phyloP scores from a whole-genome alignment of 2,113 vertebrate genomes.

The Polyodon spathula region DNA sequence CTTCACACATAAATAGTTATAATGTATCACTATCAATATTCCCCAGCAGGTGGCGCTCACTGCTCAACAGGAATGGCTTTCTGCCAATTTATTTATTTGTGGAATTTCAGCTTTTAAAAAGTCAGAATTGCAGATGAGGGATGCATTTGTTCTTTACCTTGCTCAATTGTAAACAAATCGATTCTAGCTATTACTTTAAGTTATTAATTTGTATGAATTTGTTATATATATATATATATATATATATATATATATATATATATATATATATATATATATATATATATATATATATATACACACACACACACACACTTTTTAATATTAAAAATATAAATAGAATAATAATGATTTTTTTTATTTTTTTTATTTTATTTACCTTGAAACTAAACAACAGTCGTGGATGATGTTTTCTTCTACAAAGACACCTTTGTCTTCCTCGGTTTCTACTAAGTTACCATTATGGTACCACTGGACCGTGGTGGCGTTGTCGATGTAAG shows the following conservation, averaged over 20 bases:
- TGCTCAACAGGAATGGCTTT: constrained; percentile 37
- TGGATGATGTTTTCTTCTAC: constrained; percentile 79
- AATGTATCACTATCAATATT: constrained; percentile 12
- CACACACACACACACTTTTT: too few species aligned
- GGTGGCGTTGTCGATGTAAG: constrained; percentile 60
- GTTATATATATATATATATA: too few species aligned
- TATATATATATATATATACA: too few species aligned
- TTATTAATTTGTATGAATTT: too few species aligned
- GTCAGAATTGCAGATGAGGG: constrained; percentile 30
- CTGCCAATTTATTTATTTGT: constrained; percentile 41
- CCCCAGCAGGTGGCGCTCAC: constrained; percentile 33
- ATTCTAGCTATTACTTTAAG: too few species aligned
- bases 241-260: too few species aligned
- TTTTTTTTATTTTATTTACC: constrained; percentile 48
- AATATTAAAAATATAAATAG: too few species aligned
- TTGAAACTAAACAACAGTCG: constrained; percentile 81
- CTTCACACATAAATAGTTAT: constrained; percentile 3
- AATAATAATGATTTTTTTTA: too few species aligned
- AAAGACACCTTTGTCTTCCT: constrained; percentile 64
- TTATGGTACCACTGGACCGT: constrained; percentile 68
- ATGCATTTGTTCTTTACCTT: too few species aligned
- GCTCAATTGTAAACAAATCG: too few species aligned
- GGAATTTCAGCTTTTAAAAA: constrained; percentile 44
- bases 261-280: too few species aligned
- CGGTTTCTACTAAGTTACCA: constrained; percentile 47